Conservation (phyloP, 2,888 invertebrate species). For the Drosophila acutilabella region DNA sequence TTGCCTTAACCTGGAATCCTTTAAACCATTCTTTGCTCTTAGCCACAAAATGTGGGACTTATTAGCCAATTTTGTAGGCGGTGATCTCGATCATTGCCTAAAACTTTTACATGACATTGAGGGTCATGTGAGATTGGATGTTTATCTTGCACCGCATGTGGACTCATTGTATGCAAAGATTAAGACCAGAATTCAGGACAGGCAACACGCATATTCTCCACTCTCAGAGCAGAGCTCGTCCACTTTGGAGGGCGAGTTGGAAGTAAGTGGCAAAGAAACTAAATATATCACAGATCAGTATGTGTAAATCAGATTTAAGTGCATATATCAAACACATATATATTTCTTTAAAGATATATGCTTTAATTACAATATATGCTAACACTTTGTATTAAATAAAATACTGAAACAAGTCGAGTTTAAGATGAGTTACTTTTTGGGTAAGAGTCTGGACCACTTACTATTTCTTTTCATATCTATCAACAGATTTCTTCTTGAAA, state of each 20-base stretch:
- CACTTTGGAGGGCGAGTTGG: background rate
- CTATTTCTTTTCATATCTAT: too few species aligned
- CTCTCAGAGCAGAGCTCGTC: background rate
- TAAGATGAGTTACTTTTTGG: too few species aligned
- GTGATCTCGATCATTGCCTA: conserved; percentile 37
- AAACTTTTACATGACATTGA: conserved; percentile 44
- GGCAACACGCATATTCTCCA: background rate
- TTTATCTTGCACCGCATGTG: conserved; percentile 67
- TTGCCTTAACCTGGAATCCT: conserved; percentile 45
- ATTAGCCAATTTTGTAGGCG: conserved; percentile 37
- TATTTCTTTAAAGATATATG: background rate
- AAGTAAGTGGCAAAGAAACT: background rate
- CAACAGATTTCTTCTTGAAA: background rate
- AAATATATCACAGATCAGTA: background rate
- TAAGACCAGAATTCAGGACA: conserved; percentile 27
- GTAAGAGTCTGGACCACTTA: too few species aligned
- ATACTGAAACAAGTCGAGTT: too few species aligned
- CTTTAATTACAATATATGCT: too few species aligned
- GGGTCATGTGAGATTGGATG: conserved; percentile 51
- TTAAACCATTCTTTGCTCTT: conserved; percentile 51
- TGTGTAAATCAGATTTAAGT: background rate
- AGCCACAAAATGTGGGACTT: conserved; percentile 47
- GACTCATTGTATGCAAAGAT: conserved; percentile 51
- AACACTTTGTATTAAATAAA: too few species aligned
- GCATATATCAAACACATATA: background rate